Evolutionary conservation across 2,888 invertebrate genomes (phyloP).

Genomic region (Dicyrtoma fusca): DNA sequence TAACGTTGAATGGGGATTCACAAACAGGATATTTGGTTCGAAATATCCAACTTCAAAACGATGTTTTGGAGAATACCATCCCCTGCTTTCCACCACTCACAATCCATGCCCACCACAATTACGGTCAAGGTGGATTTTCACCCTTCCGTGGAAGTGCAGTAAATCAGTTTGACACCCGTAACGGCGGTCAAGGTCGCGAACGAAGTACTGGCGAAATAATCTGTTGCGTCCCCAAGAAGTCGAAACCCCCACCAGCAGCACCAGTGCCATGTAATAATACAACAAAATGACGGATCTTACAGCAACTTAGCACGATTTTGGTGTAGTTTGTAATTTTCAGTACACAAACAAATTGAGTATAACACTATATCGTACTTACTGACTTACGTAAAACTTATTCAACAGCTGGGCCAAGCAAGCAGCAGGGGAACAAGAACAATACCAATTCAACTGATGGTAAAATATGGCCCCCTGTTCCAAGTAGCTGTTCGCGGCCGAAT

Average conservation of each 20-base stretch:
- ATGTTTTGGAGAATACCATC: background rate
- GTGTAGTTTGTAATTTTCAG: constrained; percentile 1
- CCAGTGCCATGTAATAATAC: background rate
- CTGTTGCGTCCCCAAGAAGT: background rate
- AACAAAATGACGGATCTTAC: no score
- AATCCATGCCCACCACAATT: no score
- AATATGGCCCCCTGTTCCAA: background rate
- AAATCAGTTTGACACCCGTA: no score
- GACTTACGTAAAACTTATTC: no score
- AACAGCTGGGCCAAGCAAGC: background rate
- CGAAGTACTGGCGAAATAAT: background rate
- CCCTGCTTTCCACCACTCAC: background rate
- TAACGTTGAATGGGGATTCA: background rate
- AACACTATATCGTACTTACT: no score
- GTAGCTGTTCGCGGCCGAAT: constrained; percentile 16
- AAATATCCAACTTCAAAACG: background rate
- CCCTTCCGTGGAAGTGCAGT: no score
- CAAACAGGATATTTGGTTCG: background rate
- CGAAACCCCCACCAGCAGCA: background rate
- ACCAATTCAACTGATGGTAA: no score
- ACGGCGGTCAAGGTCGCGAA: background rate
- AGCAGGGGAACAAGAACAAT: background rate
- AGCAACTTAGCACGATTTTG: no score
- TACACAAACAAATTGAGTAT: background rate
- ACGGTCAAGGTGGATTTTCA: background rate